These are phyloP conservation scores for Myotis vivesi DNA, from an alignment of 2,797 vertebrate species.

Conservation along the genomic window DNA sequence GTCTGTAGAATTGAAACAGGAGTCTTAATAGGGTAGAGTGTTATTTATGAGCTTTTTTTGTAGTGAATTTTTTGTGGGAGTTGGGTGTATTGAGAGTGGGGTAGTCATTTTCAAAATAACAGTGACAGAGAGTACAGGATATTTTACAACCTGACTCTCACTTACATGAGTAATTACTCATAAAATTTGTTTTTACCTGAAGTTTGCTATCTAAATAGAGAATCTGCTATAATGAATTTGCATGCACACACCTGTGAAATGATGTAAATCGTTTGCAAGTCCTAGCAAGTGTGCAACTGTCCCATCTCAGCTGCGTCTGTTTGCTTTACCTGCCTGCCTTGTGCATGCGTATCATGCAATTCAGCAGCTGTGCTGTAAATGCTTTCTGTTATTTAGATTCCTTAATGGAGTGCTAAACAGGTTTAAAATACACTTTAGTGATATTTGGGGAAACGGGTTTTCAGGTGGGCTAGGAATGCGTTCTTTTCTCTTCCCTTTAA, in stretches of 20 bases:
- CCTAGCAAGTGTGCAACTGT: background rate
- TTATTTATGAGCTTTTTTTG: background rate
- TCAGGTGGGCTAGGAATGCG: background rate
- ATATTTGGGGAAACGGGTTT: background rate
- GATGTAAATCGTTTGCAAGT: background rate
- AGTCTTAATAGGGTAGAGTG: background rate
- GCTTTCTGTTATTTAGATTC: background rate
- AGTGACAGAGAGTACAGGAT: background rate
- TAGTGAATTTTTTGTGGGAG: background rate
- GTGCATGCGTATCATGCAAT: background rate
- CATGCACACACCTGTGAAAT: background rate
- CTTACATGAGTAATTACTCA: background rate
- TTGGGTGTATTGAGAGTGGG: background rate
- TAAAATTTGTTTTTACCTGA: background rate
- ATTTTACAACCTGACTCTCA: background rate
- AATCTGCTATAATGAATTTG: background rate
- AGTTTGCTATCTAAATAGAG: background rate
- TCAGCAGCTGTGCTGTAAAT: background rate
- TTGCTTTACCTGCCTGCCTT: background rate
- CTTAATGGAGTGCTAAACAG: background rate
- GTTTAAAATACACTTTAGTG: background rate
- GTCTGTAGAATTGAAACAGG: background rate
- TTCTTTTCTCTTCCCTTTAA: background rate
- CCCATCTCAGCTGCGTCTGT: rapidly evolving
- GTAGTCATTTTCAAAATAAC: background rate